phyloP scores from a whole-genome alignment of 2,113 vertebrate species.

The Litocranius walleri region DNA sequence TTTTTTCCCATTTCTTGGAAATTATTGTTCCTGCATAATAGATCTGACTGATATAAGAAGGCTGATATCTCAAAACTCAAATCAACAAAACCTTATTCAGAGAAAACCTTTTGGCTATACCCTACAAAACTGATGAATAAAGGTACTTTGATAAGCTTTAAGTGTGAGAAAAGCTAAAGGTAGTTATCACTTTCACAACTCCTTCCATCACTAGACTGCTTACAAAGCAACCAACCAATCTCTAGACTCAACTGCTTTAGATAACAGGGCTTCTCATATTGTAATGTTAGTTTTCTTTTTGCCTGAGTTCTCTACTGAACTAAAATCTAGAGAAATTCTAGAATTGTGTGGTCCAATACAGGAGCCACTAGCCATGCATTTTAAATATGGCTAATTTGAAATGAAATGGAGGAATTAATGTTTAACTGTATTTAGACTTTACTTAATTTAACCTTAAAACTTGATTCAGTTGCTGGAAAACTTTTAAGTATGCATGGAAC shows the following conservation, averaged over 20 bases:
- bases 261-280: not conserved
- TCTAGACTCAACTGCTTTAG: not conserved
- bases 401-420: not conserved
- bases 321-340: not conserved
- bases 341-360: not conserved
- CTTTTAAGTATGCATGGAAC: not conserved
- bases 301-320: not conserved
- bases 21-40: not conserved
- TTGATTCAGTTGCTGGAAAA: not conserved
- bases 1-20: not conserved
- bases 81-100: not conserved
- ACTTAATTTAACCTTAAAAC: not conserved
- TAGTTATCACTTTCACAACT: not conserved
- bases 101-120: not conserved
- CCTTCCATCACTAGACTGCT: not conserved
- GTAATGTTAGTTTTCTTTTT: not conserved
- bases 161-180: not conserved
- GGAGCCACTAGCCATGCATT: not conserved
- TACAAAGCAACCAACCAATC: constrained; percentile 23
- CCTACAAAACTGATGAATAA: not conserved
- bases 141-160: not conserved
- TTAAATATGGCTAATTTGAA: not conserved
- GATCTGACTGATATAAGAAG: not conserved
- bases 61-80: not conserved
- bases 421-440: not conserved